phyloP scores from a whole-genome alignment of 2,113 vertebrate genomes.

The Verasper variegatus region DNA sequence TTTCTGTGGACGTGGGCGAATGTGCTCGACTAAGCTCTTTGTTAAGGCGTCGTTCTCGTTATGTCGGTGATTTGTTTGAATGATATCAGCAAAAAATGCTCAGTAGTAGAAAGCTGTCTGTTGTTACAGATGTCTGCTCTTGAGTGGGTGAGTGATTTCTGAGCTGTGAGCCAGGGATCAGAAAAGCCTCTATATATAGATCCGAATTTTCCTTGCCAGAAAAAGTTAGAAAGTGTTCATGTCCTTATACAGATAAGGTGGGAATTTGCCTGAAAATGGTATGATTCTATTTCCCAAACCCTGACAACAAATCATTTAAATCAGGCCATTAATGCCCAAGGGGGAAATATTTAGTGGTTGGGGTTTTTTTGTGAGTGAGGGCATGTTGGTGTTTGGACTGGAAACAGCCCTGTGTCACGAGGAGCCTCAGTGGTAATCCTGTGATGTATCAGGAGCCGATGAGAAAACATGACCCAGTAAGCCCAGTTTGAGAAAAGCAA shows the following conservation, averaged over 20 bases:
- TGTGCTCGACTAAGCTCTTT: conserved; percentile 43
- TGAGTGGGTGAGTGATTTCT: conserved; percentile 13
- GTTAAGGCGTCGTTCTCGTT: conserved; percentile 34
- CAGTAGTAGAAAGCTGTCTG: background rate
- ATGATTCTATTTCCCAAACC: too few relatives aligned
- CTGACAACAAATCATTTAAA: too few relatives aligned
- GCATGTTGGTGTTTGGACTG: background rate
- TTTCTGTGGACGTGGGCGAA: conserved; percentile 43
- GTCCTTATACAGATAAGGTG: too few relatives aligned
- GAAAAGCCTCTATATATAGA: background rate
- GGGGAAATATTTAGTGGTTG: too few relatives aligned
- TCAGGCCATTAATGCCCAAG: too few relatives aligned
- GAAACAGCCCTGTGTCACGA: background rate
- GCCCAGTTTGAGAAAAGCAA: too few relatives aligned
- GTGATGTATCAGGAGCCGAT: background rate
- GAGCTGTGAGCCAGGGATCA: conserved; percentile 1
- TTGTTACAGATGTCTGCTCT: conserved; percentile 18
- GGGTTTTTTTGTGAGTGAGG: background rate
- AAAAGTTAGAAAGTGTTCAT: too few relatives aligned
- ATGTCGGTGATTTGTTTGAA: conserved; percentile 21
- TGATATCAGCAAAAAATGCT: conserved; percentile 16
- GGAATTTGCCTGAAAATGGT: too few relatives aligned
- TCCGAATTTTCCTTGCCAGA: background rate
- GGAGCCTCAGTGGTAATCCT: background rate
- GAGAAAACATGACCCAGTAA: too few relatives aligned